phyloP scores from a whole-genome alignment of 2,797 vertebrate genomes.

The Cyprinodon diabolis region DNA sequence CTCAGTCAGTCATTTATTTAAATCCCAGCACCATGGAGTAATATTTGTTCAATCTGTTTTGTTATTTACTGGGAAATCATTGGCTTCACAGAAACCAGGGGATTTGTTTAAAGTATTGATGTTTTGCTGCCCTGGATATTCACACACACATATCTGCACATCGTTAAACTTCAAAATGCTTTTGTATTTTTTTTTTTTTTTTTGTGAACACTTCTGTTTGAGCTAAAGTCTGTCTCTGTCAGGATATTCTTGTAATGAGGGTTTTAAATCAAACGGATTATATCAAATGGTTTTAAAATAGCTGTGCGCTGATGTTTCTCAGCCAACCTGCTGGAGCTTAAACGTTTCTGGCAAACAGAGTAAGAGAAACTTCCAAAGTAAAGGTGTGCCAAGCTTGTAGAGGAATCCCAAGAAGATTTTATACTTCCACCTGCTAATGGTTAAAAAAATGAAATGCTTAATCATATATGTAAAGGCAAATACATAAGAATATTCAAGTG shows the following conservation, averaged over 20 bases:
- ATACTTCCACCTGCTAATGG: neutral
- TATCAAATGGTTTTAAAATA: neutral
- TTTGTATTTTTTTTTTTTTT: neutral
- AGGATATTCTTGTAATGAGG: neutral
- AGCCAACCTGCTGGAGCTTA: conserved; percentile 1
- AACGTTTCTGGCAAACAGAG: conserved; percentile 4
- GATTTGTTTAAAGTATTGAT: neutral
- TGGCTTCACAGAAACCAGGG: neutral
- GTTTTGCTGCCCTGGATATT: neutral
- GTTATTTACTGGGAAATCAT: neutral
- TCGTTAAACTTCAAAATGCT: neutral
- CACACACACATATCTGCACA: neutral
- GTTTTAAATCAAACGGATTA: neutral
- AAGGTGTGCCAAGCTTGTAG: neutral
- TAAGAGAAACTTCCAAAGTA: neutral
- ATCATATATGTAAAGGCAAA: neutral
- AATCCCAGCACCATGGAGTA: neutral
- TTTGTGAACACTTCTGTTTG: no score
- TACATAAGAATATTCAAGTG: neutral
- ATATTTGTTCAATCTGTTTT: neutral
- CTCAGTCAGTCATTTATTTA: neutral
- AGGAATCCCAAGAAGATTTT: neutral
- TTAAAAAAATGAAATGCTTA: neutral
- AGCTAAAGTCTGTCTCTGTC: neutral
- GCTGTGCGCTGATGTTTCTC: neutral